A percentile compares a stretch with the other conserved stretches of the same genome.
Evolutionary conservation across 2,797 vertebrate species (phyloP).

Genomic region (Netta rufina): DNA sequence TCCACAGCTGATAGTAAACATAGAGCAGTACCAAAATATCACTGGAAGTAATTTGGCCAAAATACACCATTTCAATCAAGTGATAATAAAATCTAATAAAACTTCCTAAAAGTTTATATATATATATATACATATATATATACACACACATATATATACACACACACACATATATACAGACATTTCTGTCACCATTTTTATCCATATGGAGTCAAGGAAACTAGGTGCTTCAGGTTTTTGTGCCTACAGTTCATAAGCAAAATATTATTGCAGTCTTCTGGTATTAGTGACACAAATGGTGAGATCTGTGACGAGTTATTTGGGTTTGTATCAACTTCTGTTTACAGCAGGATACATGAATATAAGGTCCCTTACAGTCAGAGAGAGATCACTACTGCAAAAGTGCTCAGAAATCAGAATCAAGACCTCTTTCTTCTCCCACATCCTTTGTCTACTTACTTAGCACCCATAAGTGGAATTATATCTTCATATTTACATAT

Average conservation of each 20-base stretch:
- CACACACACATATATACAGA: no score
- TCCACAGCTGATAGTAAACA: not conserved
- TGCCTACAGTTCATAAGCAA: accelerated
- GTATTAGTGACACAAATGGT: not conserved
- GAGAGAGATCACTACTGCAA: not conserved
- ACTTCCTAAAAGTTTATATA: accelerated
- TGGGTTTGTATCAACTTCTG: not conserved
- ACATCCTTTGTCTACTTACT: not conserved
- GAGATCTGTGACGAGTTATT: not conserved
- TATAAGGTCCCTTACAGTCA: not conserved
- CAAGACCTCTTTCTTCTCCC: not conserved
- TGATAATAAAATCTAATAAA: not conserved
- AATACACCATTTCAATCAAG: not conserved
- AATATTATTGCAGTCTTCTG: not conserved
- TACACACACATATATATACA: no score
- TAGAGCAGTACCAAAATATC: not conserved
- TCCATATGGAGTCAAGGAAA: not conserved
- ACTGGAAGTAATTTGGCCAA: not conserved
- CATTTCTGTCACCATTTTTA: not conserved
- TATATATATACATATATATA: not conserved
- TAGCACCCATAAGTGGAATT: not conserved
- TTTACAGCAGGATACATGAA: not conserved
- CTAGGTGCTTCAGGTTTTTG: not conserved
- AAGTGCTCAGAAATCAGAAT: not conserved
- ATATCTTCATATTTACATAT: not conserved